Base-by-base conservation (phyloP, 92 coral and sea anemone species). In the Porites divaricata region DNA sequence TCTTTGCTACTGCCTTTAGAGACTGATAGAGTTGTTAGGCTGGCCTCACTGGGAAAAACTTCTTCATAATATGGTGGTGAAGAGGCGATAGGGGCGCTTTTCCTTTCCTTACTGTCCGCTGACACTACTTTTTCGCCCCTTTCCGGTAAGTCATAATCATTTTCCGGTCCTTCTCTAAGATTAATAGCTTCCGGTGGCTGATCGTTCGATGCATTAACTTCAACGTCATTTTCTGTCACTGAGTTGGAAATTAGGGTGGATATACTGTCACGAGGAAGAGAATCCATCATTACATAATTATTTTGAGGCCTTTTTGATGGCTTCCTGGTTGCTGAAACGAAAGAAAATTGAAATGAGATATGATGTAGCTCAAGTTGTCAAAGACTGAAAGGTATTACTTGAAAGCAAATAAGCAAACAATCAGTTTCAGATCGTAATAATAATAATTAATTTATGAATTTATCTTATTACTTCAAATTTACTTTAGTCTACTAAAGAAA, bases 211-310 rank as follows among this genome's bases (percentile, higher is more conserved):
- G 51, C 24, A 11, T 52, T 35, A 8, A 65, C 51, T 9, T 52
- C 67, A 2, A 20, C 71, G 45, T 63, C 25, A 21, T 61, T 77
- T 64, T 14, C 17, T 53, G 28, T 1, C 2, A 8, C n/a, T 19
- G 35, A 20, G 58, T 63, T 19, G 11, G 57, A 35, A 8, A 41
- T 59, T 48, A 67, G 14, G 1, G 73, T 50, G 16, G 81, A 62
- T n/a, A 13, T n/a, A 7, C 22, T 51, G 20, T 15, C 26, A 58
- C 48, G 22, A 13, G n/a, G 1, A 51, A 53, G n/a, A 63, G 17
- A 25, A 9, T 76, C 68, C 63, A 79, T 56, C 83, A 79, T 79
- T 67, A 66, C 83, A 54, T 79, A 79, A 53, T 51, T 65, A 17
- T 79, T 79, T 17, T 79, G 75, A 9, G 64, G 52, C 28, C 50